Conservation (phyloP, 2,888 invertebrate species). For the Nephrotoma appendiculata region DNA sequence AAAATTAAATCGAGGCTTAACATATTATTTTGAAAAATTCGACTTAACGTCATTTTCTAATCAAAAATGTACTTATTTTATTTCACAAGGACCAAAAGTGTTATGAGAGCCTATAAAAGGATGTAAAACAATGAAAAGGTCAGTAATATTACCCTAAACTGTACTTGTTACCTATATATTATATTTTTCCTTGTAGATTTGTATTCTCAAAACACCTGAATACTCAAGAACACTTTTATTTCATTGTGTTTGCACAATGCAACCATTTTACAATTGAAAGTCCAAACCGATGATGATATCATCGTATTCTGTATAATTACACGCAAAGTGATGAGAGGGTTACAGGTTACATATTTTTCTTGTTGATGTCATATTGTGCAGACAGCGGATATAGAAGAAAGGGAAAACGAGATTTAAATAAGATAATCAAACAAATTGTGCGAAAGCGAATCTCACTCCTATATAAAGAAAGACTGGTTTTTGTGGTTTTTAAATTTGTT, state of each 20-base stretch:
- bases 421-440: neutral
- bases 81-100: too few relatives aligned
- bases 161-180: too few relatives aligned
- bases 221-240: neutral
- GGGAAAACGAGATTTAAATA: neutral
- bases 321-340: neutral
- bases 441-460: neutral
- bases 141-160: too few relatives aligned
- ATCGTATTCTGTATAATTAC: neutral
- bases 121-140: too few relatives aligned
- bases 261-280: neutral
- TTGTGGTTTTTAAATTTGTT: neutral
- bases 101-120: too few relatives aligned
- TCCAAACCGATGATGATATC: neutral
- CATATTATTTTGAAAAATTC: too few relatives aligned
- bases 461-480: neutral
- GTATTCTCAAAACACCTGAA: neutral
- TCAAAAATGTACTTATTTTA: too few relatives aligned
- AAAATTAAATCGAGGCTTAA: too few relatives aligned
- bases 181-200: neutral
- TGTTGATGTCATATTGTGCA: neutral
- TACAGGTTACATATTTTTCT: neutral
- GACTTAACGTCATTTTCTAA: too few relatives aligned
- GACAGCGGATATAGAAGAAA: neutral
- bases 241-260: neutral